Base-by-base conservation (phyloP, 2,113 vertebrate genomes). In the Electrona antarctica region DNA sequence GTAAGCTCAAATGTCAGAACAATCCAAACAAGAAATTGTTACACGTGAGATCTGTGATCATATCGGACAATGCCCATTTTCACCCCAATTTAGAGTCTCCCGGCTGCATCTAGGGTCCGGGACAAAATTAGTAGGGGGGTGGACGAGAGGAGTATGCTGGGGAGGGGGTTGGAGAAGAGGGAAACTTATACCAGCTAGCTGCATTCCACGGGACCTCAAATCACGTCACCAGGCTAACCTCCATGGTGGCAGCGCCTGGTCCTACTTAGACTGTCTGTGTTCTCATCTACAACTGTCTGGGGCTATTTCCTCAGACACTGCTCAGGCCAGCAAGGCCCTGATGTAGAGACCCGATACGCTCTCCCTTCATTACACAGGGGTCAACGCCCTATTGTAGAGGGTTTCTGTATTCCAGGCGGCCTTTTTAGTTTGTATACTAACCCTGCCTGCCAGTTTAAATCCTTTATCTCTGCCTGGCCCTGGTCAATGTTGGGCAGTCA, bases 191-290 rank as follows among this genome's bases (percentile, higher is more conserved):
- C 45, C 21, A 49, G 29, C 71, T 67, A 62, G 55, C 67, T 28
- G 59, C 65, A 78, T 69, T 87, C 71, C 72, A 69, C 55, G 69
- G 48, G 64, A 74, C 47, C 59, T 69, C 29, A 67, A 41, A 71
- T 71, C 69, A 73, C 28, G 2, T 70, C 48, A 69, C 68, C 29
- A 62, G 51, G 64, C 41, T 71, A 29, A 80, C 71, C 60, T 64
- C 15, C 62, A 68, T 46, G 67, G 67, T 48, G 41, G 21, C 51
- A 58, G 28, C 28, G 33, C 69, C 56, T 56, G 59, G 5, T 67
- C 57, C 61, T 47, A 67, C 51, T 74, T 0, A 67, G 11, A 12
- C 70, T n/a, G 73, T 21, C 21, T 21, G 21, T 21, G 21, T 21
- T 21, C 21, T 21, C 21, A 21, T 21, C 21, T 21, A 21, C 21